Evolutionary conservation across 1,140 invertebrate species (phyloP), one percentile per base, ranked within the genome.

Genomic region (Marisa cornuarietis): DNA sequence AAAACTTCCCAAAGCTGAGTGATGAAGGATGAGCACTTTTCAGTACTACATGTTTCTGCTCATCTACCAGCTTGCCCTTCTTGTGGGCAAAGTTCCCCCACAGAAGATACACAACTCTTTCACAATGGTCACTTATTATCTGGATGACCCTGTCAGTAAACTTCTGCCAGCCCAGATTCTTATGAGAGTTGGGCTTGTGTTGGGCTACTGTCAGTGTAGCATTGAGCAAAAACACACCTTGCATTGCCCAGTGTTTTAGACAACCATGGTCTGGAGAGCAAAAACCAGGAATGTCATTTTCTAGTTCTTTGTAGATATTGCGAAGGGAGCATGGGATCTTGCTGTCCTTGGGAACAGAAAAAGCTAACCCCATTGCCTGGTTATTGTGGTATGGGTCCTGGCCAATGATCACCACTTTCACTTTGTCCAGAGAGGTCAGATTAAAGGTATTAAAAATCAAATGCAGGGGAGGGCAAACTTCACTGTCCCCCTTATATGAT

Each of bases 31-130:
- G 94, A 62, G 92, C 92, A 58, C 91, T 88, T 87, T 92, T 91
- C 24, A 95, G 90, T 22, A 94, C 80, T 58, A 90, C 87, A 86
- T 94, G 93, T 81, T 92, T 92, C 54, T 89, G 92, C 87, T 87
- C 87, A 83, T 94, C 90, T 49, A 94, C 92, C n/a, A 93, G 86
- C 31, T 84, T 86, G 74, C 90, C 93, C 87, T 95, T 95, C 82
- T 94, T 94, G 81, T 94, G 93, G 9, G 94, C 94, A 88, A 94
- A 93, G 31, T 91, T 85, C 62, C 94, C 94, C 94, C 94, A 95
- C 10, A 95, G 87, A 8, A 95, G 87, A 84, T 95, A 95, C 0
- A 95, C 94, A 73, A 94, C 90, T n/a, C 91, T 90, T 11, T 86
- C 81, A n/a, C 83, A 82, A 58, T 85, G 52, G 5, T 85, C 82